Evolutionary conservation across 2,113 vertebrate species (phyloP).

Genomic region (Ochotona curzoniae): DNA sequence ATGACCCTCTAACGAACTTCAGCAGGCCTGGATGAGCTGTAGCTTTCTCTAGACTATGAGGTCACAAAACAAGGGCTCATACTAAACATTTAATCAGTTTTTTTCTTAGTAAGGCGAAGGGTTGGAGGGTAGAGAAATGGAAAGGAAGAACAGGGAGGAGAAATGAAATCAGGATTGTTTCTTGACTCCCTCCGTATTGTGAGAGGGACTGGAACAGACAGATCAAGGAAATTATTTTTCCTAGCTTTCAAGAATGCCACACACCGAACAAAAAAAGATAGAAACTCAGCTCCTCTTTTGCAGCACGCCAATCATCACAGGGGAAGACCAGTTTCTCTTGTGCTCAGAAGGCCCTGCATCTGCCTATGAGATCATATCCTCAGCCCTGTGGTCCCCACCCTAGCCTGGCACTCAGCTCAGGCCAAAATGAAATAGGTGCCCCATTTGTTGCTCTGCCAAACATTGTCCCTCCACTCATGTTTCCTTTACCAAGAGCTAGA

Average conservation of each 20-base stretch:
- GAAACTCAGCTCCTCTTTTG: neutral
- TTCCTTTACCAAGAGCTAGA: neutral
- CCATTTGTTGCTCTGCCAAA: neutral
- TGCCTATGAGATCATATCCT: constrained; percentile 37
- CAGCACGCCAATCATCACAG: neutral
- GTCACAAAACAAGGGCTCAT: neutral
- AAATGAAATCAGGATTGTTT: constrained; percentile 36
- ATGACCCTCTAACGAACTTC: neutral
- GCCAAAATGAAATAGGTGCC: neutral
- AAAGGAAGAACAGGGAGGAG: neutral
- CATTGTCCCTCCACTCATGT: neutral
- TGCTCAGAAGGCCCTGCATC: neutral
- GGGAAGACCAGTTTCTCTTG: neutral
- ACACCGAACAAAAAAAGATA: neutral
- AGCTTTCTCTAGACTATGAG: neutral
- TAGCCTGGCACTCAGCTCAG: neutral
- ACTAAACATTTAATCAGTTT: neutral
- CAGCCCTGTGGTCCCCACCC: neutral
- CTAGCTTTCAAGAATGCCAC: constrained; percentile 14
- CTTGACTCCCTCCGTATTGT: constrained; percentile 1
- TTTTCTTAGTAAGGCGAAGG: neutral
- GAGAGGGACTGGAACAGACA: constrained; percentile 46
- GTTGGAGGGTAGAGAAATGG: neutral
- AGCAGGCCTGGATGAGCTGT: neutral
- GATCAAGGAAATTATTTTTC: neutral